phyloP scores from a whole-genome alignment of 2,797 vertebrate genomes.

The Muscicapa comitata region DNA sequence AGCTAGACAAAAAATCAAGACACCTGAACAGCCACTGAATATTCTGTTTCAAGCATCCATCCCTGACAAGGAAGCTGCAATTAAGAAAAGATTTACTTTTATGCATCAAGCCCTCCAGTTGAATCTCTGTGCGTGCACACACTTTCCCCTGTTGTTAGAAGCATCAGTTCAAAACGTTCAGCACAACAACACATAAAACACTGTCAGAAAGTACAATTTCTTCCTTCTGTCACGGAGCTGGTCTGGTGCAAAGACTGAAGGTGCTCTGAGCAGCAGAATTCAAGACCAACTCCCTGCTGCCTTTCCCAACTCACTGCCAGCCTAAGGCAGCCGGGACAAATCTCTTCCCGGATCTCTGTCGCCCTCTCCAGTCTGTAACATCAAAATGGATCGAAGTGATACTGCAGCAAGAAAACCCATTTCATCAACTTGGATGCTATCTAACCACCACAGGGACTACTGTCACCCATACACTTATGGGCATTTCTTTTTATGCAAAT shows the following conservation, averaged over 20 bases:
- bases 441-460: neutral
- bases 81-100: constrained; percentile 27
- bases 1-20: neutral
- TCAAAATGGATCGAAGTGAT: neutral
- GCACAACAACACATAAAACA: neutral
- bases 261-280: neutral
- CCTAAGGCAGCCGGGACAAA: neutral
- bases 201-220: neutral
- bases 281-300: neutral
- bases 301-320: neutral
- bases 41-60: constrained; percentile 10
- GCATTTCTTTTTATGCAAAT: neutral
- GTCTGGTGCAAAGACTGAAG: neutral
- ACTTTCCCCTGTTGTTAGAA: neutral
- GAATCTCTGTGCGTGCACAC: neutral
- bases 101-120: neutral
- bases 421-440: neutral
- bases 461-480: neutral
- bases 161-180: constrained; percentile 1
- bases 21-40: neutral
- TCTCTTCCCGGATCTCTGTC: neutral
- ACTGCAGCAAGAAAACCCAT: neutral
- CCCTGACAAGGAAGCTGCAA: constrained; percentile 12
- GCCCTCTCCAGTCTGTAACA: neutral
- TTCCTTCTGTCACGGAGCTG: neutral